Evolutionary conservation across 2,888 invertebrate genomes (phyloP), one percentile per base, ranked within the genome.

Genomic region (Mimumesa dahlbomi): DNA sequence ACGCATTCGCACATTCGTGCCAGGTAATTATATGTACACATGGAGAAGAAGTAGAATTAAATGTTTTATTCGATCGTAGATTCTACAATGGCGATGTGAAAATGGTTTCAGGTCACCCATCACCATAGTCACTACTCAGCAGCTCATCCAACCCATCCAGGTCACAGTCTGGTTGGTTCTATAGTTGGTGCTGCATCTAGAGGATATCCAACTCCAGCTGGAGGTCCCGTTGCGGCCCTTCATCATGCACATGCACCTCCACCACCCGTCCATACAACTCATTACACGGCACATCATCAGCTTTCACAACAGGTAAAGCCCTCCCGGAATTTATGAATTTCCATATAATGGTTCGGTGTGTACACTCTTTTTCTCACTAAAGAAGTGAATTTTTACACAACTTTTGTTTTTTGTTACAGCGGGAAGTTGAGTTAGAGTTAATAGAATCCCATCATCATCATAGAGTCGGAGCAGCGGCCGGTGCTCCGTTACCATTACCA

Each of bases 401-500:
- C 14, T 2, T 18, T 29, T 34, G 42, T 29, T 18, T 3, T 64
- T 31, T 18, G 13, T 78, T 79, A 11, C 81, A 88, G 87, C 82
- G 87, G 50, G 87, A 87, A 70, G 86, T 87, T 82, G 90, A 83
- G 65, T 80, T 84, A 59, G 89, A 85, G 81, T 81, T 84, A 69
- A 78, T 87, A 71, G 88, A 87, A 54, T 82, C 87, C 42, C 87
- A 88, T 62, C 89, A 88, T 69, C 87, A 88, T 66, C 87, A 90
- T 54, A 85, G 90, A 72, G 89, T 88, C 25, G 87, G 91, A 90
- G 74, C 91, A 90, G 58, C 91, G 6, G 84, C 84, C 19, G 86
- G 85, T 36, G 84, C 87, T n/a, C 87, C 86, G 21, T 71, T 88
- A 54, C 82, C 87, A 21, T 84, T 91, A 61, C 90, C 90, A 13